Conservation (phyloP, 2,888 invertebrate species). For the Petrophora chlorosata region DNA sequence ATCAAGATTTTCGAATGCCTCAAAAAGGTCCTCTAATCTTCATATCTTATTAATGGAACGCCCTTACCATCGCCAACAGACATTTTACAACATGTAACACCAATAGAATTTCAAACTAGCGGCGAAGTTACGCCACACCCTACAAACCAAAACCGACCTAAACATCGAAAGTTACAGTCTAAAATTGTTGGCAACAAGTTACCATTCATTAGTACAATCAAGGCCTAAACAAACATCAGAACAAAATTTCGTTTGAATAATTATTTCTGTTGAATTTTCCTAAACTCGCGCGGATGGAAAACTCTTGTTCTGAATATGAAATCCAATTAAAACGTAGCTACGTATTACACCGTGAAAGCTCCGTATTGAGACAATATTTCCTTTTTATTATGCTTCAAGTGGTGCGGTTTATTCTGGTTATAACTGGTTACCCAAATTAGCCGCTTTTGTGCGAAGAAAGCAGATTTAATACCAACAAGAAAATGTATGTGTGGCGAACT, state of each 20-base stretch:
- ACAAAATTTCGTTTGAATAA: conserved; percentile 63
- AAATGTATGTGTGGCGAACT: too few species aligned
- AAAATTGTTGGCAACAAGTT: conserved; percentile 10
- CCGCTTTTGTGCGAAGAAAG: conserved; percentile 8
- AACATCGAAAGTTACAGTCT: background rate
- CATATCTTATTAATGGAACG: conserved; percentile 16
- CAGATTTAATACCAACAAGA: conserved; percentile 1
- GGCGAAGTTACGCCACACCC: conserved; percentile 24
- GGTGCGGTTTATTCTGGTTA: conserved; percentile 2
- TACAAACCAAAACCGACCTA: conserved; percentile 12
- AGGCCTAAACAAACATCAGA: conserved; percentile 66
- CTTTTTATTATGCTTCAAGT: conserved; percentile 25
- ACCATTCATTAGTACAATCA: conserved; percentile 63
- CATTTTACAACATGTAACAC: conserved; percentile 28
- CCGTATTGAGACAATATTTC: conserved; percentile 28
- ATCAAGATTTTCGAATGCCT: background rate
- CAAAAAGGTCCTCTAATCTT: background rate
- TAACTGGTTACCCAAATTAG: conserved; percentile 8
- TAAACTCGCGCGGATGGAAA: conserved; percentile 41
- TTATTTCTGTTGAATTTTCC: conserved; percentile 65
- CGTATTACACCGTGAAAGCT: conserved; percentile 23
- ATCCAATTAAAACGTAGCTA: conserved; percentile 32
- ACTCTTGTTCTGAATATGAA: conserved; percentile 37
- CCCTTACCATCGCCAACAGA: conserved; percentile 18
- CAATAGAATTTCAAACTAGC: conserved; percentile 37